Base-by-base conservation (phyloP, 2,113 vertebrate species). In the Myiagra hebetior region DNA sequence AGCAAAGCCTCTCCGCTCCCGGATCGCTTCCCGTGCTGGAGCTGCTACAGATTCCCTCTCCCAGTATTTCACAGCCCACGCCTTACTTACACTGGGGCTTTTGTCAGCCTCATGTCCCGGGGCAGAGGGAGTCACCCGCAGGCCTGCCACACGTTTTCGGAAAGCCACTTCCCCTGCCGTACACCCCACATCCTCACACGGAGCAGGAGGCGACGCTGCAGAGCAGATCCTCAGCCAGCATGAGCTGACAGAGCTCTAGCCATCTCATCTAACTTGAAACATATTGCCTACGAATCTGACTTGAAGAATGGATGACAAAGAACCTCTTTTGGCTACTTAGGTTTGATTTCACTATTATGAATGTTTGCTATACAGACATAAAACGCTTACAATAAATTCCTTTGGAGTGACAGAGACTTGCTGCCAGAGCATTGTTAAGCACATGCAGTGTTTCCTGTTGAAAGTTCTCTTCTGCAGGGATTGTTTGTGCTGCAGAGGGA, bases 181-280 rank as follows among this genome's bases (percentile, higher is more conserved):
- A 6, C 24, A 50, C 52, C n/a, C 11, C 4, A 6, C 47, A 26
- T 4, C n/a, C 27, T 15, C 14, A 15, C 13, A 2, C 0, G 18
- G 20, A 21, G 74, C 0, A 0, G 53, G 21, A 16, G 26, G 62
- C 0, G 1, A 65, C 2, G 5, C 26, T 20, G 3, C 0, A 0
- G n/a, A 44, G 50, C 47, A 57, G 57, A 26, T 37, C 53, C 53
- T 59, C 44, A 52, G 79, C 49, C 37, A 10, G 39, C 7, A 30
- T 2, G 22, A 33, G 17, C 49, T n/a, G 46, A 47, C 78, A 50
- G 63, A 73, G 24, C 55, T 69, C 13, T 2, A 9, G 42, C 44
- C 14, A 22, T 18, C 60, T 39, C 30, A 27, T 30, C 56, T n/a
- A 21, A 31, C 53, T 60, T 24, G 22, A 16, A 78, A 89, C 37